Evolutionary conservation across 2,113 vertebrate genomes (phyloP).

Genomic region (Aphyosemion australe): DNA sequence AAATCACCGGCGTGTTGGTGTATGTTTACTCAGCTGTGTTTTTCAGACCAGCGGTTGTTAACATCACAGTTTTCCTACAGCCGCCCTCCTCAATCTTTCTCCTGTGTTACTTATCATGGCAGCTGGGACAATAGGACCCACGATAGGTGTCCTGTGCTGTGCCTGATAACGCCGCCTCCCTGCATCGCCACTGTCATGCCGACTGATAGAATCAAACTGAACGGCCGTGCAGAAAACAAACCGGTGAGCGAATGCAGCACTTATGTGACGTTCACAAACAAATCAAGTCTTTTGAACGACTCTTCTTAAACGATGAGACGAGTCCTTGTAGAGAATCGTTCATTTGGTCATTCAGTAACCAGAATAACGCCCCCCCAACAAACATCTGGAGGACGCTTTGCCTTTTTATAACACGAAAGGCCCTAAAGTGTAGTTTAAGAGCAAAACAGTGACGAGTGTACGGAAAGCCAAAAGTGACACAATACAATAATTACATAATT

Average conservation of each 20-base stretch:
- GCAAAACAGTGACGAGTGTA: too few relatives aligned
- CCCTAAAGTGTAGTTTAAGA: too few relatives aligned
- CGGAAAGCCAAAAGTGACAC: too few relatives aligned
- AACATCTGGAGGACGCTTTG: too few relatives aligned
- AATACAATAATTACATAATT: too few relatives aligned
- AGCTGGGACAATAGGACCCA: conserved; percentile 54
- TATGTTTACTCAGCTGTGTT: neutral
- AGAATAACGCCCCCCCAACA: too few relatives aligned
- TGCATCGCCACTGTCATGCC: conserved; percentile 30
- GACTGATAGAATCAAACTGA: conserved; percentile 32
- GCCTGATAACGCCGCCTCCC: conserved; percentile 53
- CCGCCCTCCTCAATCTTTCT: conserved; percentile 31
- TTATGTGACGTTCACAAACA: too few relatives aligned
- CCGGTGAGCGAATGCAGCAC: neutral
- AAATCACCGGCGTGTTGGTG: neutral
- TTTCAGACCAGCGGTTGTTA: conserved; percentile 2
- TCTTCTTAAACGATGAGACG: too few relatives aligned
- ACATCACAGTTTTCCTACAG: neutral
- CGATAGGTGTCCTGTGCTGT: conserved; percentile 60
- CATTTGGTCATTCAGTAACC: too few relatives aligned
- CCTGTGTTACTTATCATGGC: conserved; percentile 40
- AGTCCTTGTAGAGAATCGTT: too few relatives aligned
- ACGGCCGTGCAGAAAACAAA: conserved; percentile 2
- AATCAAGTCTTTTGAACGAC: too few relatives aligned
- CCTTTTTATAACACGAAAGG: too few relatives aligned